Evolutionary conservation across 1,140 invertebrate species (phyloP).

Genomic region (Dinoponera quadriceps): DNA sequence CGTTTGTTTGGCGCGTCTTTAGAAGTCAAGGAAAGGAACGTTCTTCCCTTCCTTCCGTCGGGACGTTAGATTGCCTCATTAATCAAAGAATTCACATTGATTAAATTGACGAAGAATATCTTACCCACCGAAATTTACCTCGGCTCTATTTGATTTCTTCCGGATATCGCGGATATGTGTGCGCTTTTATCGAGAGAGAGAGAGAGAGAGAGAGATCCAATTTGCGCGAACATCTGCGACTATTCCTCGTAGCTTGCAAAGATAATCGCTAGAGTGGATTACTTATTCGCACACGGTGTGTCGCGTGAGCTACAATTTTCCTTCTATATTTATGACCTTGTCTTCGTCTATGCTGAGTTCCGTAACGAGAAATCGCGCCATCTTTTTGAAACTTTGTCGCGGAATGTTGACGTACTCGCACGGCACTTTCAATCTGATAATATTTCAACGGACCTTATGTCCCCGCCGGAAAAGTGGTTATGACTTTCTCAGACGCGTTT

Average conservation of each 20-base stretch:
- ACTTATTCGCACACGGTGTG: background rate
- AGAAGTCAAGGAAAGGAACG: background rate
- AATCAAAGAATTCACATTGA: background rate
- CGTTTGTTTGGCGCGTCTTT: constrained; percentile 3
- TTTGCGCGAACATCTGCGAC: background rate
- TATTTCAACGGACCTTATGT: constrained; percentile 22
- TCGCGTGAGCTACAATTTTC: constrained; percentile 14
- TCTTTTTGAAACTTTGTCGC: constrained; percentile 23
- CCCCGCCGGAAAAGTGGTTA: constrained; percentile 4
- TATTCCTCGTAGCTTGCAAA: background rate
- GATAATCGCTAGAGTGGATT: constrained; percentile 15
- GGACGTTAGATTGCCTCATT: background rate
- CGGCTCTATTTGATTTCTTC: too few relatives aligned
- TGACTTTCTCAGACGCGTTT: background rate
- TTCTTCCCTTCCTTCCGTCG: background rate
- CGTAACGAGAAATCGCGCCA: constrained; percentile 20
- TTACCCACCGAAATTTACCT: too few relatives aligned
- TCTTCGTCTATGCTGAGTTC: background rate
- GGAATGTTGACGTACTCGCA: constrained; percentile 24
- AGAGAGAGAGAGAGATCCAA: background rate
- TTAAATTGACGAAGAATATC: too few relatives aligned
- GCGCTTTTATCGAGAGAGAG: too few relatives aligned
- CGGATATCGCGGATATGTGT: too few relatives aligned
- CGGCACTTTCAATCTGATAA: constrained; percentile 29
- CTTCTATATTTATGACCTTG: constrained; percentile 19